Evolutionary conservation across 2,888 invertebrate genomes (phyloP).

Genomic region (Dasypolia templi): DNA sequence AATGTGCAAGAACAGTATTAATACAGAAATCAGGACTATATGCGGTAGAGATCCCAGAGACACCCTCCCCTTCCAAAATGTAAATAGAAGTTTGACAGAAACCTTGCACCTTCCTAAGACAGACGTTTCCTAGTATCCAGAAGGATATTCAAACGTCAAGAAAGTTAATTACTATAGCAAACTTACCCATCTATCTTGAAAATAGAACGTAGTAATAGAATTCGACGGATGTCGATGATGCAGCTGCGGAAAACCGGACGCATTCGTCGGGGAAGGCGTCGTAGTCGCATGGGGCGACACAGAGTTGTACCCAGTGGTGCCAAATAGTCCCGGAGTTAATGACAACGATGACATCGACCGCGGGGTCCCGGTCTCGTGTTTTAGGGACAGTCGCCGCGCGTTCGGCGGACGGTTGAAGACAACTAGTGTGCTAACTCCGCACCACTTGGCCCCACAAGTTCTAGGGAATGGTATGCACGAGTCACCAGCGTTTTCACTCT

Average conservation of each 20-base stretch:
- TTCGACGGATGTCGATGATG: slow-evolving; percentile 89
- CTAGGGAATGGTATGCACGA: slow-evolving; percentile 98
- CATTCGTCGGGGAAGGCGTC: slow-evolving; percentile 88
- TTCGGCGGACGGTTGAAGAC: slow-evolving; percentile 95
- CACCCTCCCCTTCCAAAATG: not conserved
- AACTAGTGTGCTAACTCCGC: slow-evolving; percentile 95
- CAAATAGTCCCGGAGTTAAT: slow-evolving; percentile 81
- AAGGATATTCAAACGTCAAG: not conserved
- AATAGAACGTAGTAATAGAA: slow-evolving; percentile 94
- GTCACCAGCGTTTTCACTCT: slow-evolving; percentile 91
- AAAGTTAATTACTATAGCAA: not conserved
- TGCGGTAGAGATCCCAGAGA: not conserved
- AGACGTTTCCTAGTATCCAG: not conserved
- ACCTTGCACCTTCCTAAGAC: not conserved
- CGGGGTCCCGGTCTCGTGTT: slow-evolving; percentile 94
- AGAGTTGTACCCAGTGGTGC: slow-evolving; percentile 80
- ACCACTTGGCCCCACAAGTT: slow-evolving; percentile 98
- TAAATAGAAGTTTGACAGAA: not conserved
- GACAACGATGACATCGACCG: slow-evolving; percentile 88
- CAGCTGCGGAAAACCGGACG: slow-evolving; percentile 86
- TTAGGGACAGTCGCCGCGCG: slow-evolving; percentile 92
- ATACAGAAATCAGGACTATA: not conserved
- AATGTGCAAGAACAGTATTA: not conserved
- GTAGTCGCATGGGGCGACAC: slow-evolving; percentile 88
- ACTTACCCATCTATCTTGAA: slow-evolving; percentile 93